Evolutionary conservation across 2,797 vertebrate genomes (phyloP), one percentile per base, ranked within the genome.

Genomic region (Phylloscopus collybita): DNA sequence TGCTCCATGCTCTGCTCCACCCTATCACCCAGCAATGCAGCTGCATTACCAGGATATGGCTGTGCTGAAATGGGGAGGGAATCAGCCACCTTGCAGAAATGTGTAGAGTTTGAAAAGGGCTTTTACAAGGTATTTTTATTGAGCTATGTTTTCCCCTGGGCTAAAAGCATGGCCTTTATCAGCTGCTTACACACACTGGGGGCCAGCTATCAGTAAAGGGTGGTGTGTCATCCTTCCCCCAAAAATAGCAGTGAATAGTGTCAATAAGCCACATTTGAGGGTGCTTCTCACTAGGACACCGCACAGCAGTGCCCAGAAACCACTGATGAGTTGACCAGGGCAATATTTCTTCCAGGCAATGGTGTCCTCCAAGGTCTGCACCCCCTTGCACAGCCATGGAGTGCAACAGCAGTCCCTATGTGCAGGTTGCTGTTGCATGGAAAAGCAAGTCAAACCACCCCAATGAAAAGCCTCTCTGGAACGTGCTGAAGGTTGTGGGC

Each of bases 21-120:
- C 47, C 49, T 30, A 2, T 49, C 0, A 0, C 42, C 60, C 61
- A 34, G 27, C 65, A 34, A 1, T 0, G 3, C 49, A 30, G n/a
- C 29, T 42, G 62, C 29, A 2, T n/a, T 15, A 8, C 17, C 27
- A 64, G 81, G 79, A 16, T 57, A 49, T 1, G 3, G 42, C 0
- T 0, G 29, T 0, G 11, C 22, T 67, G 49, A 49, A n/a, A 49
- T 0, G 4, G 67, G 22, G n/a, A 32, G 44, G 40, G 23, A 59
- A 45, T 59, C 36, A 19, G 42, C 26, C 42, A 45, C 79, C 27
- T 44, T 23, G n/a, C 29, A 69, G 65, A 57, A 82, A 71, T 0
- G 0, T 26, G 23, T 54, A 32, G n/a, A 47, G 47, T 13, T 40
- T 80, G 59, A 29, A 83, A 86, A 83, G 49, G 49, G 50, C 57